Evolutionary conservation across 2,888 invertebrate genomes (phyloP).

Genomic region (Parthenolecanium corni): DNA sequence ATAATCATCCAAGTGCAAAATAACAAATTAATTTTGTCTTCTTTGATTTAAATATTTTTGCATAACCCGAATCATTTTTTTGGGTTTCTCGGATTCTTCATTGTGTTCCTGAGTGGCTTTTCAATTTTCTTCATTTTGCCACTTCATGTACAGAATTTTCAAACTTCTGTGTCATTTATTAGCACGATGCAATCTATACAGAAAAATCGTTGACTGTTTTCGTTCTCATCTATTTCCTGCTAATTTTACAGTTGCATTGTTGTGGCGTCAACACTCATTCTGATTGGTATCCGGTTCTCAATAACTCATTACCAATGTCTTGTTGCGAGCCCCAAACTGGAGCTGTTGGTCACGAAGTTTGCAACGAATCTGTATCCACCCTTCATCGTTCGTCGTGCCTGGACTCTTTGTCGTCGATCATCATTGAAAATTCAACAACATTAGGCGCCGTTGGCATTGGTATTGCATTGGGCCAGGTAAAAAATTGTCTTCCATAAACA

Average conservation of each 20-base stretch:
- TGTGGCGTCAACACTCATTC: constrained; percentile 31
- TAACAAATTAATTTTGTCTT: no score
- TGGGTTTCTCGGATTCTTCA: no score
- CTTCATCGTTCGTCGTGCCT: constrained; percentile 31
- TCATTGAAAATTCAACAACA: constrained; percentile 31
- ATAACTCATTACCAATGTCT: constrained; percentile 32
- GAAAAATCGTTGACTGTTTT: no score
- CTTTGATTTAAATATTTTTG: no score
- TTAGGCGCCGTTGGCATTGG: constrained; percentile 31
- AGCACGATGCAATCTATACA: no score
- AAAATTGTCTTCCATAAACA: neutral
- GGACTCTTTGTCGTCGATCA: constrained; percentile 29
- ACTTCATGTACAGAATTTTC: no score
- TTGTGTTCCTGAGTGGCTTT: no score
- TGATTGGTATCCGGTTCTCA: constrained; percentile 32
- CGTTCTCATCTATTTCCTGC: no score
- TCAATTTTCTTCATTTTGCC: no score
- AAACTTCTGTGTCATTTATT: no score
- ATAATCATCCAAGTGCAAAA: no score
- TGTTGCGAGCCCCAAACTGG: constrained; percentile 32
- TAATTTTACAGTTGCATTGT: constrained; percentile 32
- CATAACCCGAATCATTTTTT: no score
- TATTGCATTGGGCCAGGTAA: constrained; percentile 33
- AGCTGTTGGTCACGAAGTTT: constrained; percentile 30
- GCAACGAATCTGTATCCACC: constrained; percentile 24